Percentiles rank a stretch among this genome's conserved stretches.
These are phyloP conservation scores for Tipula helvola DNA, from an alignment of 2,888 invertebrate genomes.

Conservation along the genomic window DNA sequence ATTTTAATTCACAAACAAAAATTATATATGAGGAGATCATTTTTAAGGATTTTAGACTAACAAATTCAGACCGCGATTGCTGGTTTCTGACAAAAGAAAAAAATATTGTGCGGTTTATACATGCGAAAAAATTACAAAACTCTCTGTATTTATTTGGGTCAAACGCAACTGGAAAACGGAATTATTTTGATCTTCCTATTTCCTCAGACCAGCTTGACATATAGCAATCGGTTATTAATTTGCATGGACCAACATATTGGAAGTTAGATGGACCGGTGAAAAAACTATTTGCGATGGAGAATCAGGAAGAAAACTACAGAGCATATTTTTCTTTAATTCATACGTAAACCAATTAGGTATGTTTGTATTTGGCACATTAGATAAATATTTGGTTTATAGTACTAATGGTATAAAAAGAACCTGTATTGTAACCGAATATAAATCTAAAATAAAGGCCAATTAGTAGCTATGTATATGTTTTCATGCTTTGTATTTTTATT, in stretches of 20 bases:
- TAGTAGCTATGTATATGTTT: no score
- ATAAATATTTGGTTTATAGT: no score
- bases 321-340: background rate
- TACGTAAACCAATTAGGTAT: background rate
- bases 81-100: slow-evolving; percentile 4
- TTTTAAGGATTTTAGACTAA: background rate
- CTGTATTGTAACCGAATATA: no score
- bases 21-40: slow-evolving; percentile 1
- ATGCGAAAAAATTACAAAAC: background rate
- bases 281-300: slow-evolving; percentile 10
- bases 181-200: background rate
- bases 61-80: background rate
- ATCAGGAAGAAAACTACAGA: background rate
- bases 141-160: background rate
- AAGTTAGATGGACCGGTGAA: background rate
- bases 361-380: background rate
- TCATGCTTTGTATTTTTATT: no score
- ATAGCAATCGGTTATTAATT: background rate
- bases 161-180: background rate
- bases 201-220: background rate
- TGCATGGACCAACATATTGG: background rate
- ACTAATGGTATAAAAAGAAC: no score
- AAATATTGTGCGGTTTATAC: no score
- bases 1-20: no score
- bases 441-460: no score